Conservation (phyloP, 2,797 vertebrate genomes). For the Columba guinea region DNA sequence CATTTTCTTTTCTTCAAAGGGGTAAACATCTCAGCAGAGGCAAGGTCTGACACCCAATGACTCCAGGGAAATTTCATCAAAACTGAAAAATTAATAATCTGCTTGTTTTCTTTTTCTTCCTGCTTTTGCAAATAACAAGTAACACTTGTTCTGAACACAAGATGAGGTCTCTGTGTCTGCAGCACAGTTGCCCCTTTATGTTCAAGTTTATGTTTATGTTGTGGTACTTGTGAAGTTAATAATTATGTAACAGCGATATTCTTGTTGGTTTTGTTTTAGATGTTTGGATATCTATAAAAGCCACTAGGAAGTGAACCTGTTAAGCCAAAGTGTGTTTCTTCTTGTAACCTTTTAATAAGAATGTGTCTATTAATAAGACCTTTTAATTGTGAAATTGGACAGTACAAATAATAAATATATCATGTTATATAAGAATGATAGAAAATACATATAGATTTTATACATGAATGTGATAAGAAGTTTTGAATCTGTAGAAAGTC, state of each 20-base stretch:
- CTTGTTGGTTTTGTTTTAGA: neutral
- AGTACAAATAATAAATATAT: neutral
- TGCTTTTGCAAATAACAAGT: neutral
- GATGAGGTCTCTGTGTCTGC: neutral
- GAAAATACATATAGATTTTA: neutral
- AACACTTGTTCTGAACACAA: neutral
- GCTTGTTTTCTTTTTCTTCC: neutral
- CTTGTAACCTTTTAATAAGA: neutral
- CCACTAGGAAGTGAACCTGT: constrained; percentile 2
- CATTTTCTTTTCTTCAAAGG: neutral
- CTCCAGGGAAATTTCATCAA: neutral
- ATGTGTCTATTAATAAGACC: neutral
- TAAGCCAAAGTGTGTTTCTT: constrained; percentile 22
- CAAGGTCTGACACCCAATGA: neutral
- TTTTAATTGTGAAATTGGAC: neutral
- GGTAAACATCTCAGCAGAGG: neutral
- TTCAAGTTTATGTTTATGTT: neutral
- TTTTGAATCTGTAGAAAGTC: neutral
- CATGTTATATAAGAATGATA: neutral
- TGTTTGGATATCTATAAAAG: constrained; percentile 25
- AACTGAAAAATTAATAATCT: neutral
- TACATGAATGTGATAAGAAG: neutral
- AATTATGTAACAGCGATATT: neutral
- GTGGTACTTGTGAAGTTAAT: neutral
- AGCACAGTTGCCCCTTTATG: neutral